phyloP scores from a whole-genome alignment of 2,113 vertebrate species.

The Scomber japonicus region DNA sequence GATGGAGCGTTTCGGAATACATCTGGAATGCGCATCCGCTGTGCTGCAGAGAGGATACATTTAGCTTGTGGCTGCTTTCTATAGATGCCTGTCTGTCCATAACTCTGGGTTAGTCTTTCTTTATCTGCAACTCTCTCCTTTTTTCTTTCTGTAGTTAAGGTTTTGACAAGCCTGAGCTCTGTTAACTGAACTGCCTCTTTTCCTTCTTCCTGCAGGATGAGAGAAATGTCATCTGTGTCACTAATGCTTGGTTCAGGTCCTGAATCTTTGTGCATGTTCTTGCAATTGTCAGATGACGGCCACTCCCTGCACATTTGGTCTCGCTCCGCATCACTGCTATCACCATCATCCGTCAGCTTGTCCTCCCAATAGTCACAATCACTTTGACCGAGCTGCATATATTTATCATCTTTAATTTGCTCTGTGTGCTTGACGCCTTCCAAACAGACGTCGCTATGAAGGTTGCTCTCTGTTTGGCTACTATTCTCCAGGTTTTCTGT shows the following conservation, averaged over 20 bases:
- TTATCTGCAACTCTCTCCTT: neutral
- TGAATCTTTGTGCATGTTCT: conserved; percentile 19
- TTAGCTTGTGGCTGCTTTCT: conserved; percentile 34
- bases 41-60: conserved; percentile 49
- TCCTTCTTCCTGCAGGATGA: neutral
- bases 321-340: neutral
- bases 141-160: conserved; percentile 18
- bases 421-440: neutral
- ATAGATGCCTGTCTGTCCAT: neutral
- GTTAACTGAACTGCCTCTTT: neutral
- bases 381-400: neutral
- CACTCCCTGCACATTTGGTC: conserved; percentile 3
- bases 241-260: neutral
- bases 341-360: neutral
- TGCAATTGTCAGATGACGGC: conserved; percentile 14
- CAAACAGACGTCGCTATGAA: conserved; percentile 18
- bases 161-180: conserved; percentile 23
- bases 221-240: neutral
- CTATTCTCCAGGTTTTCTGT: conserved; percentile 50
- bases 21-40: conserved; percentile 62
- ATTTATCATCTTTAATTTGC: neutral
- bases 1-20: conserved; percentile 49
- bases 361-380: conserved; percentile 12
- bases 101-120: conserved; percentile 4
- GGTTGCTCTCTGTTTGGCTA: conserved; percentile 19